phyloP scores from a whole-genome alignment of 2,797 vertebrate species.

The Rhabdomys pumilio region DNA sequence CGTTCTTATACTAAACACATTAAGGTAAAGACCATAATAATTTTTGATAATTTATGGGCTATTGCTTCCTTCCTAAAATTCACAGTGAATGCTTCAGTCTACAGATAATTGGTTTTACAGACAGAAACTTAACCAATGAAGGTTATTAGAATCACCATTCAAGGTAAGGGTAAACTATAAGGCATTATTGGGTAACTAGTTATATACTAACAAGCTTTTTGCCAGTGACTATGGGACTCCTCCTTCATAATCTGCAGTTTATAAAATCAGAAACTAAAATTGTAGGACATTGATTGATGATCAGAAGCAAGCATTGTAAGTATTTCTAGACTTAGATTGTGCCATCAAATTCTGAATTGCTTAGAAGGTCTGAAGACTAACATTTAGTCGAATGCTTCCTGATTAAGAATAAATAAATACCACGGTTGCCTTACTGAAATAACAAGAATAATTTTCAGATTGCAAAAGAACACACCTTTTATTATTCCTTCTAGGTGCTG shows the following conservation, averaged over 20 bases:
- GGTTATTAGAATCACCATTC: slow-evolving; percentile 53
- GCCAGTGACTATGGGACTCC: neutral
- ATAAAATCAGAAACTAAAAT: neutral
- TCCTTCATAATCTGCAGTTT: neutral
- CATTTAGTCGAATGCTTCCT: neutral
- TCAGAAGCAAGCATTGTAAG: neutral
- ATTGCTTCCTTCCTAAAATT: slow-evolving; percentile 68
- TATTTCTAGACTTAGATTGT: neutral
- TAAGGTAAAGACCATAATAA: slow-evolving; percentile 69
- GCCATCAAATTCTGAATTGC: neutral
- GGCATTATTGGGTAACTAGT: neutral
- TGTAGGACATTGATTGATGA: neutral
- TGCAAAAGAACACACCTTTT: neutral
- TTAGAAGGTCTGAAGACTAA: neutral
- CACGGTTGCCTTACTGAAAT: neutral
- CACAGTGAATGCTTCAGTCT: slow-evolving; percentile 49
- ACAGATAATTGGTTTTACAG: slow-evolving; percentile 50
- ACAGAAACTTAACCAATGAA: slow-evolving; percentile 55
- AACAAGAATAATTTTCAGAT: neutral
- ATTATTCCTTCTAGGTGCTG: neutral
- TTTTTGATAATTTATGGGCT: slow-evolving; percentile 64
- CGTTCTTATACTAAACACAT: slow-evolving; percentile 61
- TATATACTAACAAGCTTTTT: neutral
- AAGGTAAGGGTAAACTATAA: neutral
- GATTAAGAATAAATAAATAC: neutral